A percentile compares a stretch with the other conserved stretches of the same genome.
Conservation (phyloP, 2,888 invertebrate species). For the Amorpha juglandis region DNA sequence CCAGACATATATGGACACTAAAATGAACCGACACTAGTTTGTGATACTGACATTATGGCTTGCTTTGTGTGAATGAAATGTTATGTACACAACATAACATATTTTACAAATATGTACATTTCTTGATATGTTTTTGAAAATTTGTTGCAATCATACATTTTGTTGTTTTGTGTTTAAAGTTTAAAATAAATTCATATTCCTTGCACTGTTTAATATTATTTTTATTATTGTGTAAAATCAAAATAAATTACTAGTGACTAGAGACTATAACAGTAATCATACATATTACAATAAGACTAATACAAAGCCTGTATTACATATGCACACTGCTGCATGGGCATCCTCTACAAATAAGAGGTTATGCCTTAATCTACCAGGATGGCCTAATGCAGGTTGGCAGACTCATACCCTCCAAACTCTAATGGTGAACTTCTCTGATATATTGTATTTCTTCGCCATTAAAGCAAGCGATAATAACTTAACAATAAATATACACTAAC, state of each 20-base stretch:
- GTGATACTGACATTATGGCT: slow-evolving; percentile 66
- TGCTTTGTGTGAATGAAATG: slow-evolving; percentile 4
- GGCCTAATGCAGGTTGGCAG: too few relatives aligned
- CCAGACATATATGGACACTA: slow-evolving; percentile 77
- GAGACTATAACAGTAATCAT: background rate
- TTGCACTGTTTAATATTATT: slow-evolving; percentile 43
- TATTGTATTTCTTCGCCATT: too few relatives aligned
- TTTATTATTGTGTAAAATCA: slow-evolving; percentile 36
- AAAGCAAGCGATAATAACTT: too few relatives aligned
- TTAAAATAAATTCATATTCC: slow-evolving; percentile 50
- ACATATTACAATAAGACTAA: background rate
- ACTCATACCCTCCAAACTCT: too few relatives aligned
- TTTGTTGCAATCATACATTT: slow-evolving; percentile 15
- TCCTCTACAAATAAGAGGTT: too few relatives aligned
- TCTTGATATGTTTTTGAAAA: slow-evolving; percentile 24
- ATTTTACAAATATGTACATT: slow-evolving; percentile 17
- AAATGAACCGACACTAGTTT: slow-evolving; percentile 63
- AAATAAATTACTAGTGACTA: slow-evolving; percentile 10
- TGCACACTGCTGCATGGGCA: too few relatives aligned
- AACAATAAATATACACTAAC: too few relatives aligned
- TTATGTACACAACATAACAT: slow-evolving; percentile 34
- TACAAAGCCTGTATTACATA: too few relatives aligned
- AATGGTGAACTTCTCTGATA: too few relatives aligned
- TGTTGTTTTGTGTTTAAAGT: slow-evolving; percentile 48
- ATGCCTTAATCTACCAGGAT: too few relatives aligned